These are phyloP conservation scores for Lineus longissimus DNA, from an alignment of 1,140 invertebrate genomes.

Conservation along the genomic window DNA sequence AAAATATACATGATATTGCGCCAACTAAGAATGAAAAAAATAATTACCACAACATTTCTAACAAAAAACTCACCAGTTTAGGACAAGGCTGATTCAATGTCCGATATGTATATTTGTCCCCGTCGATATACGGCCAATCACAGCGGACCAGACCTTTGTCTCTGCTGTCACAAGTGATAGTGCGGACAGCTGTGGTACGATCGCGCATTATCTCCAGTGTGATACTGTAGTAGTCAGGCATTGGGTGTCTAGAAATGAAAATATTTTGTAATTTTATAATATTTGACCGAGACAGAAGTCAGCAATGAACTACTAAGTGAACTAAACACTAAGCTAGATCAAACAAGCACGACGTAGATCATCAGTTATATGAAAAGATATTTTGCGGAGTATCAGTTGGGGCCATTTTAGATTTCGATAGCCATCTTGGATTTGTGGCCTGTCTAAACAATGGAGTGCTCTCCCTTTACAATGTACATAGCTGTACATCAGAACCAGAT, in stretches of 20 bases:
- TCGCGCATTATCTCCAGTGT: conserved; percentile 20
- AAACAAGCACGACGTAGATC: too few species aligned
- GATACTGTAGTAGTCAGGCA: conserved; percentile 22
- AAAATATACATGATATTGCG: too few species aligned
- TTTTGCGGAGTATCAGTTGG: too few species aligned
- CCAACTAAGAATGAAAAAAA: too few species aligned
- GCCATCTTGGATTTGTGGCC: too few species aligned
- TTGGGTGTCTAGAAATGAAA: conserved; percentile 17
- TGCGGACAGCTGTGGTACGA: conserved; percentile 12
- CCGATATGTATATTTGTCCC: conserved; percentile 17
- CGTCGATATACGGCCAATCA: conserved; percentile 8
- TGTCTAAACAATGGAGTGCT: too few species aligned
- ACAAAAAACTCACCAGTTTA: conserved; percentile 15
- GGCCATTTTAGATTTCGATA: too few species aligned
- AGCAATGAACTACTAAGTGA: background rate
- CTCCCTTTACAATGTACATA: too few species aligned
- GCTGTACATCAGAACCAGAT: too few species aligned
- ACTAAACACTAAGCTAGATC: too few species aligned
- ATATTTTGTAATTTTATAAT: too few species aligned
- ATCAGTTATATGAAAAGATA: too few species aligned
- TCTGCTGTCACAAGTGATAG: conserved; percentile 14
- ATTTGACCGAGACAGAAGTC: background rate
- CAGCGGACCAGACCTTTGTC: conserved; percentile 9
- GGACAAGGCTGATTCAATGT: conserved; percentile 20
- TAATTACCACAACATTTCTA: background rate